These are phyloP conservation scores for Globodera ellingtonae DNA, from an alignment of 1,140 invertebrate genomes.

Conservation along the genomic window DNA sequence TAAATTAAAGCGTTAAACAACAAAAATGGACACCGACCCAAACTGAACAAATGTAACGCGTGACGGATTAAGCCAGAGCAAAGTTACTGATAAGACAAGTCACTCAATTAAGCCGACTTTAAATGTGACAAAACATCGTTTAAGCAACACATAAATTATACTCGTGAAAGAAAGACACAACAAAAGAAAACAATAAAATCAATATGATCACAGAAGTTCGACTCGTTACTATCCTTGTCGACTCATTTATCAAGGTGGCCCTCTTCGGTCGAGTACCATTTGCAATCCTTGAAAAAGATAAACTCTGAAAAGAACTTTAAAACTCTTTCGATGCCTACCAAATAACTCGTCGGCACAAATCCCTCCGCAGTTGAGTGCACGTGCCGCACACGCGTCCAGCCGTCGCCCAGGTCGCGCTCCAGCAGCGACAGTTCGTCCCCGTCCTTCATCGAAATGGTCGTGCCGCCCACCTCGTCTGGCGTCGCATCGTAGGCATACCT, in stretches of 20 bases:
- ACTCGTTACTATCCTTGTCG: too few species aligned
- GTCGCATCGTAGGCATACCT: slow-evolving; percentile 87
- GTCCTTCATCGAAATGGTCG: slow-evolving; percentile 86
- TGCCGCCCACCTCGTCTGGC: slow-evolving; percentile 86
- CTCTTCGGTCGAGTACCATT: too few species aligned
- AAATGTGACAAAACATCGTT: background rate
- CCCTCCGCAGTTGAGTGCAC: slow-evolving; percentile 78
- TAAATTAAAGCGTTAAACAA: too few species aligned
- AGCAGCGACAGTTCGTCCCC: slow-evolving; percentile 90
- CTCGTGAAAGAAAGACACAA: background rate
- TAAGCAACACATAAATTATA: background rate
- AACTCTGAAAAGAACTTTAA: too few species aligned
- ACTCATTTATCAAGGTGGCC: too few species aligned
- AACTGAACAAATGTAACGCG: too few species aligned
- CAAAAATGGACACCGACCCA: too few species aligned
- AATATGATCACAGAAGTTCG: too few species aligned
- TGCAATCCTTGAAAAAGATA: too few species aligned
- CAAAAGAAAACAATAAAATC: background rate
- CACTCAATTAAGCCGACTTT: too few species aligned
- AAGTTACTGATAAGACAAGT: too few species aligned
- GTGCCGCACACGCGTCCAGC: slow-evolving; percentile 92
- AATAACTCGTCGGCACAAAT: slow-evolving; percentile 94
- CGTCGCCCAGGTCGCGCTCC: slow-evolving; percentile 95
- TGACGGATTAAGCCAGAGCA: too few species aligned
- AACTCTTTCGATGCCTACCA: background rate